phyloP scores from a whole-genome alignment of 1,140 invertebrate species.

The Papilio polytes region DNA sequence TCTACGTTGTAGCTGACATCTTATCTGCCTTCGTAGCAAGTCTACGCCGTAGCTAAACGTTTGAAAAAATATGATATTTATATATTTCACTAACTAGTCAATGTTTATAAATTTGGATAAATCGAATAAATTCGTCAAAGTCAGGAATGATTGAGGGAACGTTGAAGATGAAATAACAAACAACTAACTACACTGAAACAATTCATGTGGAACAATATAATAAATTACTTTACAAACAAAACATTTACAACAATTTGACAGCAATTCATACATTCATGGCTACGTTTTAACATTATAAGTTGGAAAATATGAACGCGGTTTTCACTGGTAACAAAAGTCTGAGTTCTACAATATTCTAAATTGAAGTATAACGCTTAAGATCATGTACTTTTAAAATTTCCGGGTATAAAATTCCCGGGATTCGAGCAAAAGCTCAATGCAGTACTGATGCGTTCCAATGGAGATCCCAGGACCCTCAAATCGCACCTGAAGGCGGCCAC shows the following conservation, averaged over 20 bases:
- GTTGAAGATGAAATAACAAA: conserved; percentile 23
- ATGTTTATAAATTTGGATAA: conserved; percentile 5
- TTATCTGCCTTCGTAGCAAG: neutral
- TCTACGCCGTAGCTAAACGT: neutral
- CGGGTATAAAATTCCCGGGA: no score
- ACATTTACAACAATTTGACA: conserved; percentile 19
- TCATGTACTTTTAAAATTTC: no score
- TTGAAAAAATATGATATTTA: neutral
- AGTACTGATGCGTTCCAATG: no score
- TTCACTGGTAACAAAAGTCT: neutral
- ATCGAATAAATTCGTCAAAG: conserved; percentile 26
- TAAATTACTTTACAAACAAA: conserved; percentile 21
- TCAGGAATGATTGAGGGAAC: conserved; percentile 12
- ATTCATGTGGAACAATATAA: conserved; percentile 3
- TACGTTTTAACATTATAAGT: neutral
- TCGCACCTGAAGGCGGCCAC: no score
- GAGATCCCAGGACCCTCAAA: no score
- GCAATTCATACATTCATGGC: neutral
- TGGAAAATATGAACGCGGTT: neutral
- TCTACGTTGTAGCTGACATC: conserved; percentile 11
- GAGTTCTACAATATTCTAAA: no score
- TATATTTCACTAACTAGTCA: neutral
- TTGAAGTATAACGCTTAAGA: no score
- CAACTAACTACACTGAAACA: conserved; percentile 16
- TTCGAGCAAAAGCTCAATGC: no score